A percentile compares a stretch with the other conserved stretches of the same genome.
Evolutionary conservation across 2,113 vertebrate species (phyloP).

Genomic region (Neotragus pygmaeus): DNA sequence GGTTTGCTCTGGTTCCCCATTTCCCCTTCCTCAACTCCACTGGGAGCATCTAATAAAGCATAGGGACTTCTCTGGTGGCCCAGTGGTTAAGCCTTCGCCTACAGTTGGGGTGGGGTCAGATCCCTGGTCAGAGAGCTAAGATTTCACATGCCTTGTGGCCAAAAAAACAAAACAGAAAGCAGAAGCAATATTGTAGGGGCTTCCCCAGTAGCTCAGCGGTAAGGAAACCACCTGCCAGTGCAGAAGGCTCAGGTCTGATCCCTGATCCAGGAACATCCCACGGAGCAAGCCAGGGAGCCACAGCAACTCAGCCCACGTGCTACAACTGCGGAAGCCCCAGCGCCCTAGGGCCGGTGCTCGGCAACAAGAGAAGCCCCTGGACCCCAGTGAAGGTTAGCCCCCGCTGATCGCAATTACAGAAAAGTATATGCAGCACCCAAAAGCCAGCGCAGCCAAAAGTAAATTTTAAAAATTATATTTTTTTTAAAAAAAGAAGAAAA

Average conservation of each 20-base stretch:
- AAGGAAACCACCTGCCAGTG: not conserved
- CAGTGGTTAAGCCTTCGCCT: not conserved
- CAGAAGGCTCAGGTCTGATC: not conserved
- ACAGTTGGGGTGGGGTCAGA: not conserved
- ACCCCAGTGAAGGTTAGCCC: not conserved
- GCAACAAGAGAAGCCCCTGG: not conserved
- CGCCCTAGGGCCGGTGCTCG: not conserved
- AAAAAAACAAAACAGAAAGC: not conserved
- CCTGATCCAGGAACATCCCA: not conserved
- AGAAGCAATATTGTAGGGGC: not conserved
- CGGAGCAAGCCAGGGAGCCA: rapidly evolving
- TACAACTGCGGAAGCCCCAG: not conserved
- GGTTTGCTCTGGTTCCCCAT: not conserved
- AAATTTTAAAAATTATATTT: not conserved
- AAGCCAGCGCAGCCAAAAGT: not conserved
- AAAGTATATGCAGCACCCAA: not conserved
- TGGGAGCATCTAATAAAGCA: not conserved
- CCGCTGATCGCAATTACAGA: rapidly evolving
- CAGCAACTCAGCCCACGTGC: not conserved
- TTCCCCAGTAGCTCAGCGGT: not conserved
- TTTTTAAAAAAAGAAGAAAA: not conserved
- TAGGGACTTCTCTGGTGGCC: not conserved
- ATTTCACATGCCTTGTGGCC: not conserved
- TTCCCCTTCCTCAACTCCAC: not conserved
- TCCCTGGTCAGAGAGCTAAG: not conserved